Evolutionary conservation across 2,797 vertebrate species (phyloP), one percentile per base, ranked within the genome.

Genomic region (Pseudomugil tenellus): DNA sequence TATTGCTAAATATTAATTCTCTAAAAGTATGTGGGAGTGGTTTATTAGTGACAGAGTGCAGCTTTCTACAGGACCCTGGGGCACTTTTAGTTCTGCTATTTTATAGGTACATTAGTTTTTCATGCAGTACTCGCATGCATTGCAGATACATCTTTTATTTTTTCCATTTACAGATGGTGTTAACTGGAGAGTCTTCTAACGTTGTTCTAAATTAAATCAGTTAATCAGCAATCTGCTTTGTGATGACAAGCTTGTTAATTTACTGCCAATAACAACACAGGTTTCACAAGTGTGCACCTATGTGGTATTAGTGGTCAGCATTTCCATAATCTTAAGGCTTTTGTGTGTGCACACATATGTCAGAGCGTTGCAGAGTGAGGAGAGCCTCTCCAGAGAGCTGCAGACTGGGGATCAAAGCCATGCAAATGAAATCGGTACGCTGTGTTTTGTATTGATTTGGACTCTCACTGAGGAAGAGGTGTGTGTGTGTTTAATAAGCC

Each of bases 401-500:
- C 56, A n/a, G 41, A 56, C 60, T 48, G 70, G 85, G n/a, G 77
- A 88, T 91, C 84, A 90, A 89, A 90, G 88, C 72, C 73, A 91
- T 88, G 88, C 84, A 91, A 89, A 91, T 87, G 80, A 63, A 77
- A 83, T 63, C 19, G 32, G 72, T 70, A 63, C 43, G 69, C 55
- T 70, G 80, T 68, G 83, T 77, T 84, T 76, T 70, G 53, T 88
- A 88, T 92, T 65, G 81, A 91, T 91, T 88, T 81, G 69, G 65
- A 56, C 71, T 46, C 77, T 75, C 28, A 3, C 70, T 64, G 79
- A 77, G 71, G 26, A 70, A 72, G 67, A 78, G 64, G 72, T 65
- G 21, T 74, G 57, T 77, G 71, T 35, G 51, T 57, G 61, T 32
- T 70, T 64, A 28, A 26, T 51, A 63, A 52, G 48, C 51, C 16